phyloP scores from a whole-genome alignment of 2,113 vertebrate genomes.

The Cavia aperea region DNA sequence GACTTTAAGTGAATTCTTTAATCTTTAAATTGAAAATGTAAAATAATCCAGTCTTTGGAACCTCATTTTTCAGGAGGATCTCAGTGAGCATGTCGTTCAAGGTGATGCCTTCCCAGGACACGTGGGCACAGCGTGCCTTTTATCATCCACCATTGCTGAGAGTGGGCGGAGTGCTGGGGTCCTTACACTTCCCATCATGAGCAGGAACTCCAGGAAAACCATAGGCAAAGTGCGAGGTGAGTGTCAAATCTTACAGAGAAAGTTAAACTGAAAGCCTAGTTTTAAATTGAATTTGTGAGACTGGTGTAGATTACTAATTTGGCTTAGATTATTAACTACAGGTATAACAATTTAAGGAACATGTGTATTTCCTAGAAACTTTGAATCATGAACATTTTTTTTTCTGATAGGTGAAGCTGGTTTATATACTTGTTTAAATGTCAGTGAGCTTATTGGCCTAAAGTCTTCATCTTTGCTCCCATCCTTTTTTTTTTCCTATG shows the following conservation, averaged over 20 bases:
- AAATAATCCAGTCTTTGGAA: conserved; percentile 34
- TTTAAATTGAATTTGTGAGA: conserved; percentile 37
- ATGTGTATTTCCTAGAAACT: conserved; percentile 24
- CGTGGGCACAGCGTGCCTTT: conserved; percentile 90
- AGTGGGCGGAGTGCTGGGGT: conserved; percentile 86
- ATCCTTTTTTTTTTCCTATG: conserved; percentile 39
- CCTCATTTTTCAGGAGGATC: conserved; percentile 83
- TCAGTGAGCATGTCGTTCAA: conserved; percentile 88
- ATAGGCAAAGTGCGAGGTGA: conserved; percentile 96
- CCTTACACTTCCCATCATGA: conserved; percentile 94
- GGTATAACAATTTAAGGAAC: background rate
- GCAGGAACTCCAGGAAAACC: conserved; percentile 88
- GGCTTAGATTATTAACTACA: conserved; percentile 15
- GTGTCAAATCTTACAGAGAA: conserved; percentile 21
- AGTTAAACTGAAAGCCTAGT: conserved; percentile 15
- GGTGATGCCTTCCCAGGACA: conserved; percentile 86
- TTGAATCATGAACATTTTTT: background rate
- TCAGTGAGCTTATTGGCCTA: background rate
- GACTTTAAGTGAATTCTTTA: background rate
- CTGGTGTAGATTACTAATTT: background rate
- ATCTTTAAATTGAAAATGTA: conserved; percentile 10
- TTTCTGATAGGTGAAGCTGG: conserved; percentile 19
- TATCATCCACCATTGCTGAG: conserved; percentile 90
- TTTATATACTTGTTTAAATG: background rate
- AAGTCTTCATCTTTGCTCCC: conserved; percentile 7